Base-by-base conservation (phyloP, 2,888 invertebrate species). In the Alsophila aescularia region DNA sequence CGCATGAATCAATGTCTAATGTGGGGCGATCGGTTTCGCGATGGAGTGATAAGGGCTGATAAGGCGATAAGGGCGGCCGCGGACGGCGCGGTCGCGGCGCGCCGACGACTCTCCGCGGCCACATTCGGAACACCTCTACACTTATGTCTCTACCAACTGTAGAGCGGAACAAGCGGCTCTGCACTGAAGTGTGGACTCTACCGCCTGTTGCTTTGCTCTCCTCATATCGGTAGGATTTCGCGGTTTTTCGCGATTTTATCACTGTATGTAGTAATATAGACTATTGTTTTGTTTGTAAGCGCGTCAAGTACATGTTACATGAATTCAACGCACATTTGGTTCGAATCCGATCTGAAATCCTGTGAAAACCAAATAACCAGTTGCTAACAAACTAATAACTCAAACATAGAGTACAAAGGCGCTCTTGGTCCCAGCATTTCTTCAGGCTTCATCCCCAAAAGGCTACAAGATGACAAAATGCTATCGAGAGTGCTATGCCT, bases 21-120 rank as follows among this genome's bases (percentile, higher is more conserved):
- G 69, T 72, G 73, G 75, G 76, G 74, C 81, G 83, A 83, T 85
- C 73, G 79, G 85, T 83, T 88, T 88, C 78, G 90, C 90, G 89
- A 87, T 87, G 86, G 77, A 75, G 48, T 83, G 90, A 89, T 90
- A 88, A 85, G 81, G 78, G 76, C 72, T 85, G 89, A 90, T 90
- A 90, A 89, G 76, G 72, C 68, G 84, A 85, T 87, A 86, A 79
- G 76, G 73, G 76, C 78, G 71, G 60, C 62, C 59, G 63, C 52
- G 55, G 62, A 63, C 71, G 72, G 68, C 70, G 72, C 72, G 73
- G 68, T 70, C 75, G 74, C 77, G 69, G 72, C 74, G 69, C 78
- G 77, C 75, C 66, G 63, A 75, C 87, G 85, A 78, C 82, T 82
- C 73, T 59, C 67, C 80, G 68, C 67, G 66, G 64, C 86, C 80